phyloP scores from a whole-genome alignment of 2,113 vertebrate species.

The Pristiophorus japonicus region DNA sequence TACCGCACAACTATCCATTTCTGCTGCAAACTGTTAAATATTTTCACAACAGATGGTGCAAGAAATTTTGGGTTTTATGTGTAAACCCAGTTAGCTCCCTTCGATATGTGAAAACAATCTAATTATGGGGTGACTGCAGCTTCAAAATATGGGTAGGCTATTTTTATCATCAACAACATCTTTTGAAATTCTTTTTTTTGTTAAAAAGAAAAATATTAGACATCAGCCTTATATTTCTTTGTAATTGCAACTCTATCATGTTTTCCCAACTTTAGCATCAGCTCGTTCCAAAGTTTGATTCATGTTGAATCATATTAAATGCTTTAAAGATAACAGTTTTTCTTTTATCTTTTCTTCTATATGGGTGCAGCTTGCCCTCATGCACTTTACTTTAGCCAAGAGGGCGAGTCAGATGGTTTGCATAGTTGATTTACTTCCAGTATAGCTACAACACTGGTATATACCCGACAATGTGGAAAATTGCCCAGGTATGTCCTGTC shows the following conservation, averaged over 20 bases:
- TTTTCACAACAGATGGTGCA: conserved; percentile 33
- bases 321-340: background rate
- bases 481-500: background rate
- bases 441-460: background rate
- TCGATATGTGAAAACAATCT: background rate
- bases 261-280: background rate
- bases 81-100: background rate
- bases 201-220: background rate
- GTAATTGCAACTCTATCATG: background rate
- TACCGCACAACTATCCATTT: background rate
- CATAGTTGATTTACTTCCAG: background rate
- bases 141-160: background rate
- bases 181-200: too few species aligned
- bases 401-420: background rate
- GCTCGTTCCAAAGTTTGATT: background rate
- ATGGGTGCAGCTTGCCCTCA: background rate
- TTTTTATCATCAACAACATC: background rate
- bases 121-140: background rate
- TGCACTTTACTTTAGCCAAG: background rate
- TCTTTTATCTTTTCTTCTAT: background rate
- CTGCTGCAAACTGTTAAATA: conserved; percentile 3
- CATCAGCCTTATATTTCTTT: background rate
- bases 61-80: background rate
- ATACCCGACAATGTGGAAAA: background rate
- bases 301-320: background rate